These are phyloP conservation scores for Lasius fuliginosus DNA, from an alignment of 2,888 invertebrate species.

Conservation along the genomic window DNA sequence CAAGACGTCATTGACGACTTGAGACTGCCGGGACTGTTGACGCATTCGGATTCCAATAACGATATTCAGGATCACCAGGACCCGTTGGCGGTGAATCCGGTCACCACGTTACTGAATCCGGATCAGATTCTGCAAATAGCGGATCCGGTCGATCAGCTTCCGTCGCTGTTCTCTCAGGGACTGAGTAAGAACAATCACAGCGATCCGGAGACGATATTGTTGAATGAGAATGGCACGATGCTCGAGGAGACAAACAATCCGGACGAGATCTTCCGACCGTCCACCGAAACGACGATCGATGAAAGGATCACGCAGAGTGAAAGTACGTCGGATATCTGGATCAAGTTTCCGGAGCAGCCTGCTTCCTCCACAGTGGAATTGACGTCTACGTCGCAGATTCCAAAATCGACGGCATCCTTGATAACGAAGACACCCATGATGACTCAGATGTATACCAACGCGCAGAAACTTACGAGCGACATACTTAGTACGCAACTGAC, in stretches of 20 bases:
- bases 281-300: conserved; percentile 46
- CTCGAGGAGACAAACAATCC: conserved; percentile 85
- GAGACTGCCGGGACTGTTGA: conserved; percentile 79
- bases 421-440: conserved; percentile 66
- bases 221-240: conserved; percentile 85
- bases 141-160: conserved; percentile 85
- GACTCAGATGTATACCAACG: conserved; percentile 73
- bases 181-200: conserved; percentile 79
- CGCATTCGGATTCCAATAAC: conserved; percentile 80
- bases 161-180: conserved; percentile 83
- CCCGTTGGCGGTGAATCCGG: conserved; percentile 73
- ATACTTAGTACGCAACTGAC: conserved; percentile 37
- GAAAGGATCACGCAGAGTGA: conserved; percentile 4
- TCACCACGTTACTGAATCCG: conserved; percentile 82
- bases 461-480: conserved; percentile 64
- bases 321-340: conserved; percentile 56
- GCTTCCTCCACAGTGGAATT: conserved; percentile 26
- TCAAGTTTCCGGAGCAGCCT: conserved; percentile 60
- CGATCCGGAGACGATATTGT: conserved; percentile 85
- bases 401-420: conserved; percentile 53
- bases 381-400: background rate
- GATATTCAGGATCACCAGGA: conserved; percentile 76
- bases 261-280: conserved; percentile 84
- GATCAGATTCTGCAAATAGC: conserved; percentile 84
- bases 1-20: conserved; percentile 82